These are phyloP conservation scores for Gryon sp. DNA, from an alignment of 1,140 invertebrate species.

Conservation along the genomic window DNA sequence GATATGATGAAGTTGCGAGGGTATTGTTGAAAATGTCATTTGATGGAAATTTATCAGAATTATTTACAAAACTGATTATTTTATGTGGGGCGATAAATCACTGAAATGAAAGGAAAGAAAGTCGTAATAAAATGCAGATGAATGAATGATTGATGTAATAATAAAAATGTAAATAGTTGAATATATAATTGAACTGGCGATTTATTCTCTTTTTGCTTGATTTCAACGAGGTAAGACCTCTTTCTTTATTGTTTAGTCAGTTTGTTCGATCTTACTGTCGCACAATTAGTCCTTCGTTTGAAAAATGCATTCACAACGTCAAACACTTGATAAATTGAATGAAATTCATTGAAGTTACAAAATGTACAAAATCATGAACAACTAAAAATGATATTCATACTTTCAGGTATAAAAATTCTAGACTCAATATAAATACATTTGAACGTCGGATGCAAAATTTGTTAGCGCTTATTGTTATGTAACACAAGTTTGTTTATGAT, in stretches of 20 bases:
- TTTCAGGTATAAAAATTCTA: constrained; percentile 51
- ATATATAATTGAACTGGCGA: neutral
- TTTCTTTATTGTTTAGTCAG: too few species aligned
- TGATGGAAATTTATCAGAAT: constrained; percentile 3
- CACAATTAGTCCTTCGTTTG: neutral
- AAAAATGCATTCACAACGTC: neutral
- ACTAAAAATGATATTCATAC: constrained; percentile 25
- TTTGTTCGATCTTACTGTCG: too few species aligned
- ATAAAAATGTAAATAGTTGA: constrained; percentile 1
- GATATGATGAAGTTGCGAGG: too few species aligned
- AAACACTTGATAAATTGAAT: constrained; percentile 4
- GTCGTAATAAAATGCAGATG: too few species aligned
- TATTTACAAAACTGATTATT: constrained; percentile 10
- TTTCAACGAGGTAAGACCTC: neutral
- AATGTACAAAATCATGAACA: constrained; percentile 36
- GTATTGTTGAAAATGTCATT: constrained; percentile 15
- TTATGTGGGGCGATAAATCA: too few species aligned
- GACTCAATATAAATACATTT: constrained; percentile 47
- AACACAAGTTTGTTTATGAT: neutral
- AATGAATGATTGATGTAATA: too few species aligned
- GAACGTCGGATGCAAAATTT: constrained; percentile 19
- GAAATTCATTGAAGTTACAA: constrained; percentile 20
- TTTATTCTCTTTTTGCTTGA: neutral
- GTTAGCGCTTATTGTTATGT: neutral
- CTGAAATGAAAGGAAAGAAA: too few species aligned